Base-by-base conservation (phyloP, 2,797 vertebrate species). In the Hypotaenidia philippensis region DNA sequence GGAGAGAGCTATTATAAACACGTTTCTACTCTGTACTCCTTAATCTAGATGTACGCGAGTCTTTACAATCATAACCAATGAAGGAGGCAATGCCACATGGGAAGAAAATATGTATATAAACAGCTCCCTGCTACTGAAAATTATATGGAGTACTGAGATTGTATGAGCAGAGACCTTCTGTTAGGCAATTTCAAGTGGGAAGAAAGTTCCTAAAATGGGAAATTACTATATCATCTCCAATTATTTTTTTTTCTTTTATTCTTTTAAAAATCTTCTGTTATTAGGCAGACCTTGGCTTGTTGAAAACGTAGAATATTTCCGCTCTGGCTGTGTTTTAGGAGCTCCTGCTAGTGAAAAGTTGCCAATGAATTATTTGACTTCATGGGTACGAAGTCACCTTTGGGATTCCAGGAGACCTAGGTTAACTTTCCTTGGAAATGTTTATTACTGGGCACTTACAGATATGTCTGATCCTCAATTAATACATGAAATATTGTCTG, bases 401-500 rank as follows among this genome's bases (percentile, higher is more conserved):
- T 98, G 96, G 95, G 96, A 97, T 95, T 96, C 83, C 84, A 94
- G 97, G 95, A 98, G 96, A 97, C 93, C 81, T 95, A 89, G 96
- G 96, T 96, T 96, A 96, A 97, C 96, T 98, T 98, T 97, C 95
- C 94, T 97, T 94, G 96, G 95, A 97, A 97, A 97, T 96, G 97
- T 97, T 98, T 98, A 98, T 98, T 95, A 96, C 94, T 94, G 95
- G 94, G 94, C 92, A 96, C 87, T 91, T 93, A 95, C 49, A 94
- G 77, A 79, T 88, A 89, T 89, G 97, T 96, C 97, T 97, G 81
- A 87, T 96, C 89, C 82, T 98, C 98, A 98, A 98, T 98, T 98
- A 98, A 97, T 88, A 71, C 80, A 97, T 98, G 98, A 98, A 97
- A 97, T 98, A 98, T 97, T 95, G 94, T 95, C 97, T 95, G 96